These are phyloP conservation scores for Leptosomus discolor DNA, from an alignment of 2,113 vertebrate species.

Conservation along the genomic window DNA sequence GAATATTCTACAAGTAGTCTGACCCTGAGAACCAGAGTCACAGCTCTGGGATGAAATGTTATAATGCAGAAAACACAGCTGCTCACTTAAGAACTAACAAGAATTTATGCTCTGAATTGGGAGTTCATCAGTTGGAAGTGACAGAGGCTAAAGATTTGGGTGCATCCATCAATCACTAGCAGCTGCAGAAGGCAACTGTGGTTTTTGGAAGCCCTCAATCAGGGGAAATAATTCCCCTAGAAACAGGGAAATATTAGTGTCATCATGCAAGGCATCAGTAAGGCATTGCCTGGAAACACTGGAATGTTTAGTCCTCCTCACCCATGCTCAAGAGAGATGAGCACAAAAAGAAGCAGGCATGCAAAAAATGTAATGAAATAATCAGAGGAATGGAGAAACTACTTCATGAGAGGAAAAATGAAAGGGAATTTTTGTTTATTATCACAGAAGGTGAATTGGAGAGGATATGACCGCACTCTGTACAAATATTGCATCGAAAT, in stretches of 20 bases:
- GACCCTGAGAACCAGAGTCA: background rate
- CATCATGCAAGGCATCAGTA: background rate
- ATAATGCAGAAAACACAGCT: background rate
- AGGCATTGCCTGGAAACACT: background rate
- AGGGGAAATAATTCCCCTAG: background rate
- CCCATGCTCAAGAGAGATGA: background rate
- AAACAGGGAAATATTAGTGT: background rate
- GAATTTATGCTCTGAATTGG: background rate
- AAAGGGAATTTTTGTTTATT: background rate
- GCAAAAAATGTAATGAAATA: background rate
- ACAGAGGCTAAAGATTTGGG: background rate
- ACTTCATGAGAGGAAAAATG: background rate
- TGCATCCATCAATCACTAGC: background rate
- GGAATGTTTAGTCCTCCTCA: background rate
- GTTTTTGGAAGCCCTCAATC: background rate
- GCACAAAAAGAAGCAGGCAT: background rate
- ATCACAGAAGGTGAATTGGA: background rate
- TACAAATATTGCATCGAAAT: background rate
- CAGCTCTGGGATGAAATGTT: background rate
- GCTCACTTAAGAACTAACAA: background rate
- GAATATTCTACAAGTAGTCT: background rate
- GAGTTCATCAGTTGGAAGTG: background rate
- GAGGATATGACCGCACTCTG: background rate
- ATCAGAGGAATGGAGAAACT: background rate
- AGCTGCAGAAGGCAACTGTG: background rate